These are phyloP conservation scores for Morone saxatilis DNA, from an alignment of 2,113 vertebrate genomes.

Conservation along the genomic window DNA sequence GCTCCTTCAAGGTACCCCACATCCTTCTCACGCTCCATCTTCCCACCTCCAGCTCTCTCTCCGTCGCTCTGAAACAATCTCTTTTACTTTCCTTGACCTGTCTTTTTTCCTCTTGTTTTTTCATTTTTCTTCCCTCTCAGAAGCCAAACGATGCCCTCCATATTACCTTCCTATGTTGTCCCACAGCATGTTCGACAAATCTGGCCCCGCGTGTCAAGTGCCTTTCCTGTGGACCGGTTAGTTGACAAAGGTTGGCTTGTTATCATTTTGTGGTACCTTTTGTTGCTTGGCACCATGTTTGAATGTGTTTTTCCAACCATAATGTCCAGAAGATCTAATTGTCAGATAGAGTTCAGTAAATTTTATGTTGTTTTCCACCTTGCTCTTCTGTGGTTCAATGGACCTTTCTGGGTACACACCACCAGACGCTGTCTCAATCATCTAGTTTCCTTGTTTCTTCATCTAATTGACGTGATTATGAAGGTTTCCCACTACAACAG, in stretches of 20 bases:
- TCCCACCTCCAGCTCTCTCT: constrained; percentile 28
- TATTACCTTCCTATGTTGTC: neutral
- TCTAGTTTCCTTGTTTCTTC: no score
- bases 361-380: no score
- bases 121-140: neutral
- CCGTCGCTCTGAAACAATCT: constrained; percentile 20
- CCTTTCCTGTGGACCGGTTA: neutral
- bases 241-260: constrained; percentile 36
- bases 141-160: neutral
- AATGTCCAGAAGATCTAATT: no score
- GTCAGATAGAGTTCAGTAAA: no score
- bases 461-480: no score
- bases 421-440: no score
- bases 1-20: constrained; percentile 74
- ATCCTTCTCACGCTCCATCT: constrained; percentile 54
- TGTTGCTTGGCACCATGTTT: no score
- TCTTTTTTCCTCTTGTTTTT: neutral
- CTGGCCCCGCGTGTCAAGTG: neutral
- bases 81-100: constrained; percentile 38
- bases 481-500: no score
- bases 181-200: neutral
- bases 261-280: constrained; percentile 36
- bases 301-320: no score
- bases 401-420: no score
- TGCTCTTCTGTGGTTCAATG: no score